These are phyloP conservation scores for Archips xylosteana DNA, from an alignment of 2,888 invertebrate species.

Conservation along the genomic window DNA sequence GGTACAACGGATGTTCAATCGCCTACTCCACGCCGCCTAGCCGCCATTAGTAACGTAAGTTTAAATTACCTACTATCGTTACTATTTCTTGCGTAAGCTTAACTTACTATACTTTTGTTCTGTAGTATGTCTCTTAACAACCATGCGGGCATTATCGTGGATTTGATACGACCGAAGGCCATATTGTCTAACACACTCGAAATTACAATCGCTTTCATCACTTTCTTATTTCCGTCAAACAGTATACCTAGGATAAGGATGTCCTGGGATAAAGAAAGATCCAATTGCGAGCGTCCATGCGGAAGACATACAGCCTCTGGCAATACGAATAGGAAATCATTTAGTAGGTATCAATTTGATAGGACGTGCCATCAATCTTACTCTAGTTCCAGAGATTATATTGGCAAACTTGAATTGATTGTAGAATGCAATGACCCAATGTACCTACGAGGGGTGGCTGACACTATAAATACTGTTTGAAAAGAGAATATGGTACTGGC, in stretches of 20 bases:
- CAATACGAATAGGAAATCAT: background rate
- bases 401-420: slow-evolving; percentile 2
- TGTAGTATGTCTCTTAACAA: background rate
- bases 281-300: no score
- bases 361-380: slow-evolving; percentile 8
- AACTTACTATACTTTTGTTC: background rate
- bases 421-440: background rate
- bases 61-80: background rate
- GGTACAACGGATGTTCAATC: slow-evolving; percentile 56
- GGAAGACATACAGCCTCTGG: no score
- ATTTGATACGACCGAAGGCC: background rate
- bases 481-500: no score
- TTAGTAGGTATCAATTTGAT: background rate
- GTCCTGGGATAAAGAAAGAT: no score
- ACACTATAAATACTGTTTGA: no score
- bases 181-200: no score
- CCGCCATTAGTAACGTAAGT: slow-evolving; percentile 69
- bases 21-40: slow-evolving; percentile 67
- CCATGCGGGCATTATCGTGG: background rate
- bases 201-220: no score
- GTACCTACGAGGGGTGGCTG: no score
- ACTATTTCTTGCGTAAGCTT: background rate
- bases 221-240: no score
- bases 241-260: no score
- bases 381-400: background rate